A percentile compares a stretch with the other conserved stretches of the same genome.
Conservation (phyloP, 2,888 invertebrate genomes). For the Tetranychus piercei region DNA sequence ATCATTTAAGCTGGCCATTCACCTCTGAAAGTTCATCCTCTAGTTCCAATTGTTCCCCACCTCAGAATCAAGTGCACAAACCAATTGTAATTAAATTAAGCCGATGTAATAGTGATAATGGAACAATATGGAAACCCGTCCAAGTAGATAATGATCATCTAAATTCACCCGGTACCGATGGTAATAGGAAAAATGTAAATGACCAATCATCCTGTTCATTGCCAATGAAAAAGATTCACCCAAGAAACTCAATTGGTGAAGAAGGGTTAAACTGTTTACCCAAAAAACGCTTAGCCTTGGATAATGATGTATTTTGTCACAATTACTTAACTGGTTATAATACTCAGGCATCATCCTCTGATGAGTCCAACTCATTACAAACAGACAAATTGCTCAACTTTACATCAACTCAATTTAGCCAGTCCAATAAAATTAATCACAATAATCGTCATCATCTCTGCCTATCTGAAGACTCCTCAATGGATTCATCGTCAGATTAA, state of each 20-base stretch:
- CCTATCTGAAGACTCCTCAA: background rate
- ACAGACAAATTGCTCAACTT: background rate
- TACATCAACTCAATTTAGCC: background rate
- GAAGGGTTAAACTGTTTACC: background rate
- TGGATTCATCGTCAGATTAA: background rate
- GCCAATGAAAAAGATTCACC: background rate
- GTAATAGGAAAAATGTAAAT: background rate
- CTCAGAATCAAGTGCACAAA: conserved; percentile 2
- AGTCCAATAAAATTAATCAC: background rate
- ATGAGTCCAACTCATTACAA: background rate
- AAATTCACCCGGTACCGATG: background rate
- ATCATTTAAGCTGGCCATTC: background rate
- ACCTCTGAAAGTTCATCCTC: background rate
- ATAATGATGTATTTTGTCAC: background rate
- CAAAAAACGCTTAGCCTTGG: background rate
- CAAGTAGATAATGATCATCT: background rate
- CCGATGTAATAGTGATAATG: conserved; percentile 10
- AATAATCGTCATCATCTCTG: background rate
- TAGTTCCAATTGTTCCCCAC: background rate
- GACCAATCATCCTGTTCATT: background rate
- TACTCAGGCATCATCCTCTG: background rate
- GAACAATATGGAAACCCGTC: conserved; percentile 14
- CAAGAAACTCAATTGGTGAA: background rate
- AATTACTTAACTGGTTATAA: background rate
- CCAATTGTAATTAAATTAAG: conserved; percentile 16